Evolutionary conservation across 2,797 vertebrate genomes (phyloP), one percentile per base, ranked within the genome.

Genomic region (Numenius phaeopus): DNA sequence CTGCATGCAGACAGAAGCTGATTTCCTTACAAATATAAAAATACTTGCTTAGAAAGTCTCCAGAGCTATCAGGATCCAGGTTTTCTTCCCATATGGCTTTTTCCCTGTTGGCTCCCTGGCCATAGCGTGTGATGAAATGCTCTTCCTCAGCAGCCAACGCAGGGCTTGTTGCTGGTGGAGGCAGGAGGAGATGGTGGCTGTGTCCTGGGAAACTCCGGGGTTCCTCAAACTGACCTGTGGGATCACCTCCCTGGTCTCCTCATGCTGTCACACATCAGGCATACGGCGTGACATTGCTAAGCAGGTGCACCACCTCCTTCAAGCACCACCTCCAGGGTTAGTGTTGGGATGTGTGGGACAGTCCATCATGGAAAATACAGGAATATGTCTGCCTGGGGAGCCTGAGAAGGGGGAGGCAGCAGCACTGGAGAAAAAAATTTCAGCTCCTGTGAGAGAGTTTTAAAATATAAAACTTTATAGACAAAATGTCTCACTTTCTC

Each of bases 281-380:
- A 0, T 12, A 24, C 0, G 8, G 42, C 0, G 0, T 14, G 30
- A 23, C 18, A 4, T 10, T n/a, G 57, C 39, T 50, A 9, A 87
- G 23, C 32, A 59, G 64, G 32, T 23, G 13, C 32, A 32, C 17
- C 15, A 26, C 44, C n/a, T 26, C 49, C 64, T 49, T 76, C 64
- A 54, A 8, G 49, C 21, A 84, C 12, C 20, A 10, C 30, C 57
- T 71, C n/a, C 11, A 8, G 65, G 34, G 24, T 34, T 69, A 16
- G 21, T 49, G 59, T 24, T 34, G 65, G 44, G 30, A 39, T 14
- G 23, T 39, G 23, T 73, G 57, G 70, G 52, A 75, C 44, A 27
- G 54, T 54, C n/a, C 19, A 2, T 47, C 57, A 29, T 14, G 20
- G 57, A 67, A 87, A 81, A 71, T 5, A 5, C 34, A 49, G 59